Percentiles rank a stretch among this genome's conserved stretches.
These are phyloP conservation scores for Tachina grossa DNA, from an alignment of 2,888 invertebrate genomes.

Conservation along the genomic window DNA sequence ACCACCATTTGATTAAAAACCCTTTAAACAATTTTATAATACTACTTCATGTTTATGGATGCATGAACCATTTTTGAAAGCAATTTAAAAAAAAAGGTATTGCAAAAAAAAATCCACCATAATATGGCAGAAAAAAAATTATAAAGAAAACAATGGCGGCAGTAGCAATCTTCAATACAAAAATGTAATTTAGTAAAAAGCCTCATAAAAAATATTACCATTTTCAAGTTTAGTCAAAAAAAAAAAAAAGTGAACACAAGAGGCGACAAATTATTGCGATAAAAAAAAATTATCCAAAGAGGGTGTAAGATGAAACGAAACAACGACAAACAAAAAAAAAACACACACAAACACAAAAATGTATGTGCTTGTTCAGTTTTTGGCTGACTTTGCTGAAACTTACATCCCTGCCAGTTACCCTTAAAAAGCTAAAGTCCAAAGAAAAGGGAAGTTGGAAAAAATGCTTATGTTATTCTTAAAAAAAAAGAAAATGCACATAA, in stretches of 20 bases:
- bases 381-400: constrained; percentile 47
- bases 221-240: constrained; percentile 46
- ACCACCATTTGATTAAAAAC: neutral
- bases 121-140: constrained; percentile 23
- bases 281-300: constrained; percentile 19
- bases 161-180: constrained; percentile 47
- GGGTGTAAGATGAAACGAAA: constrained; percentile 22
- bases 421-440: constrained; percentile 47
- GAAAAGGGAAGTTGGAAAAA: constrained; percentile 31
- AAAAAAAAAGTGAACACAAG: constrained; percentile 38
- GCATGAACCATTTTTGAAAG: constrained; percentile 27
- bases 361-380: constrained; percentile 56
- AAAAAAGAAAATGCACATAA: constrained; percentile 61
- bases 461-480: constrained; percentile 5
- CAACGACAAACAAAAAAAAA: constrained; percentile 10
- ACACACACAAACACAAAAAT: constrained; percentile 66
- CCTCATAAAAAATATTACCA: constrained; percentile 73
- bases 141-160: constrained; percentile 57
- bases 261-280: constrained; percentile 37
- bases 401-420: constrained; percentile 30
- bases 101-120: constrained; percentile 30
- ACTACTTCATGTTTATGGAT: constrained; percentile 44
- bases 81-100: constrained; percentile 26
- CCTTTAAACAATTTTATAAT: constrained; percentile 34
- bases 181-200: constrained; percentile 73